A percentile compares a stretch with the other conserved stretches of the same genome.
These are phyloP conservation scores for Luperina testacea DNA, from an alignment of 2,888 invertebrate genomes.

Conservation along the genomic window DNA sequence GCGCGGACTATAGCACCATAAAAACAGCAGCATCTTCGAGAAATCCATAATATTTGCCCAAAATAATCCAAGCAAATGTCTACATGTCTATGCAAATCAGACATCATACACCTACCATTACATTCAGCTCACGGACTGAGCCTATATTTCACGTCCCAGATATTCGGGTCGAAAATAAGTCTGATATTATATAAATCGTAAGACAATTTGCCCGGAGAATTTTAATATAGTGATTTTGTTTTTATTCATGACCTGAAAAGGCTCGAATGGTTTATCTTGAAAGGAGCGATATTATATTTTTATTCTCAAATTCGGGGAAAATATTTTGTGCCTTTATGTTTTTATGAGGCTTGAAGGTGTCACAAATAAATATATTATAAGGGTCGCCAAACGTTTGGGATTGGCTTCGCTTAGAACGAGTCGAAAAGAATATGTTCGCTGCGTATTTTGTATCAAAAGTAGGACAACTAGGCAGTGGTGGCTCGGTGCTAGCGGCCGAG, in stretches of 20 bases:
- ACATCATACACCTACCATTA: background rate
- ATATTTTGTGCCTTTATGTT: background rate
- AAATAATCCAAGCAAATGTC: background rate
- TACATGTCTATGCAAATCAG: conserved; percentile 40
- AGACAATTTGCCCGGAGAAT: conserved; percentile 49
- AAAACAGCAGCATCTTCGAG: background rate
- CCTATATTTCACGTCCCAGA: conserved; percentile 45
- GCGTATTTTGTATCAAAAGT: background rate
- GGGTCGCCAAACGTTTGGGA: background rate
- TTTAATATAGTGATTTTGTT: conserved; percentile 40
- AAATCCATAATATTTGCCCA: background rate
- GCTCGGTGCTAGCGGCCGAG: background rate
- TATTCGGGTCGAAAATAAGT: conserved; percentile 45
- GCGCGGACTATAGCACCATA: background rate
- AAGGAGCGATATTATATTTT: conserved; percentile 7
- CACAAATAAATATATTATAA: conserved; percentile 14
- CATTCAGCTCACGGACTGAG: conserved; percentile 42
- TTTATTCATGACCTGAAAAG: background rate
- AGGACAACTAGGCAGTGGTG: background rate
- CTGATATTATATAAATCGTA: conserved; percentile 45
- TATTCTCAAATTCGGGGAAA: background rate
- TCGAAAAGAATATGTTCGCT: background rate
- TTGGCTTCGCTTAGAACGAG: background rate
- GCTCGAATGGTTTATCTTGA: conserved; percentile 9
- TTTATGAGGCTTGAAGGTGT: background rate